These are phyloP conservation scores for Pseudorhiza aurosa DNA, from an alignment of 30 jellyfish, hydroid and myxozoan species.

Conservation along the genomic window DNA sequence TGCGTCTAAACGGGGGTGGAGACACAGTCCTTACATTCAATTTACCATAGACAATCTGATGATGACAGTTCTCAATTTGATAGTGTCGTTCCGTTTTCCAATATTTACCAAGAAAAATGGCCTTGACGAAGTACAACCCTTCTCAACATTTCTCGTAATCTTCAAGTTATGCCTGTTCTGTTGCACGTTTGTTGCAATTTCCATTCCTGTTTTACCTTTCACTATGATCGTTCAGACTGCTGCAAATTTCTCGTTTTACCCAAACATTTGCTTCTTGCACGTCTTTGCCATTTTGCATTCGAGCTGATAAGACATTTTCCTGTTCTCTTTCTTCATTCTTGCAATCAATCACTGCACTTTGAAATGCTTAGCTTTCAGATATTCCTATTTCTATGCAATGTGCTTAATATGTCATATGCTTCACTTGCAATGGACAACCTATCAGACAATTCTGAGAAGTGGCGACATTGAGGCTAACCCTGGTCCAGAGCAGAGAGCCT, in stretches of 20 bases:
- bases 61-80: background rate
- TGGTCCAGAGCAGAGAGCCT: constrained; percentile 41
- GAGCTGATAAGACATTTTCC: constrained; percentile 43
- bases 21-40: background rate
- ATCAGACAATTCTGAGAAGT: constrained; percentile 17
- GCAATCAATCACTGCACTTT: constrained; percentile 12
- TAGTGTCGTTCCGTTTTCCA: constrained; percentile 36
- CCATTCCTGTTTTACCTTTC: constrained; percentile 30
- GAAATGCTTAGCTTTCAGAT: constrained; percentile 11
- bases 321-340: constrained; percentile 6
- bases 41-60: background rate
- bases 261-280: constrained; percentile 49
- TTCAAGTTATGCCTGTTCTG: constrained; percentile 32
- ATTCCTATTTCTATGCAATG: constrained; percentile 27
- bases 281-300: constrained; percentile 37
- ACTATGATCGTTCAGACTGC: constrained; percentile 41
- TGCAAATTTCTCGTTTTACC: constrained; percentile 32
- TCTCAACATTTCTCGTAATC: constrained; percentile 20
- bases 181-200: constrained; percentile 26
- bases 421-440: constrained; percentile 50
- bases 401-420: constrained; percentile 39
- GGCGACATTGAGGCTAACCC: constrained; percentile 36
- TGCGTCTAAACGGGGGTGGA: constrained; percentile 1
- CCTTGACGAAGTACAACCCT: constrained; percentile 9
- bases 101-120: background rate